phyloP scores from a whole-genome alignment of 1,140 invertebrate genomes.

The Helicoverpa armigera region DNA sequence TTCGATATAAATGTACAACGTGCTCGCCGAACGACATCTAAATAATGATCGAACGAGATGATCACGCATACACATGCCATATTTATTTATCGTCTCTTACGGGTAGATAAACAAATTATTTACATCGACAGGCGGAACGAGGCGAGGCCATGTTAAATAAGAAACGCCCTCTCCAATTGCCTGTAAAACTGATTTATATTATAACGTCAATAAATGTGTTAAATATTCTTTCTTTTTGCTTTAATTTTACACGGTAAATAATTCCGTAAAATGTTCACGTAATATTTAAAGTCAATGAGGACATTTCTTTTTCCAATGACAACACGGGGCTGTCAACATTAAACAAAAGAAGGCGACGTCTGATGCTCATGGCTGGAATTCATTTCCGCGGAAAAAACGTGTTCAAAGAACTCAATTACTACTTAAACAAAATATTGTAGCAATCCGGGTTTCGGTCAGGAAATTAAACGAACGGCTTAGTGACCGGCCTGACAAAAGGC shows the following conservation, averaged over 20 bases:
- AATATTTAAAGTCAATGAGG: conserved; percentile 54
- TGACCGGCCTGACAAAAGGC: conserved; percentile 68
- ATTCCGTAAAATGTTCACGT: conserved; percentile 29
- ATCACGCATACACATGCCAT: conserved; percentile 34
- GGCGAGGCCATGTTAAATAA: conserved; percentile 24
- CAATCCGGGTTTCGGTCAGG: conserved; percentile 79
- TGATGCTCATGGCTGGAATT: conserved; percentile 66
- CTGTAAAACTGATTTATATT: conserved; percentile 34
- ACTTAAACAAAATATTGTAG: conserved; percentile 83
- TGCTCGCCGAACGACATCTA: conserved; percentile 48
- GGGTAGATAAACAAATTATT: conserved; percentile 41
- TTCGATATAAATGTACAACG: conserved; percentile 64
- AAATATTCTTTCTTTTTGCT: neutral
- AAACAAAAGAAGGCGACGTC: conserved; percentile 65
- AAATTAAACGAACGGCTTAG: conserved; percentile 83
- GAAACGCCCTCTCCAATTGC: conserved; percentile 30
- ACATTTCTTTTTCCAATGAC: conserved; percentile 54
- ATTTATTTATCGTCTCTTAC: conserved; percentile 44
- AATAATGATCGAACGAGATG: conserved; percentile 55
- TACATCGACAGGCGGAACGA: conserved; percentile 25
- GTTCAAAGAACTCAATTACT: conserved; percentile 83
- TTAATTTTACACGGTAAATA: conserved; percentile 32
- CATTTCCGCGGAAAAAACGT: conserved; percentile 82
- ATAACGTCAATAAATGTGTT: conserved; percentile 14
- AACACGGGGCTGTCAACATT: conserved; percentile 52